A percentile compares a stretch with the other conserved stretches of the same genome.
Conservation (phyloP, 2,888 invertebrate genomes). For the Papilio protenor region DNA sequence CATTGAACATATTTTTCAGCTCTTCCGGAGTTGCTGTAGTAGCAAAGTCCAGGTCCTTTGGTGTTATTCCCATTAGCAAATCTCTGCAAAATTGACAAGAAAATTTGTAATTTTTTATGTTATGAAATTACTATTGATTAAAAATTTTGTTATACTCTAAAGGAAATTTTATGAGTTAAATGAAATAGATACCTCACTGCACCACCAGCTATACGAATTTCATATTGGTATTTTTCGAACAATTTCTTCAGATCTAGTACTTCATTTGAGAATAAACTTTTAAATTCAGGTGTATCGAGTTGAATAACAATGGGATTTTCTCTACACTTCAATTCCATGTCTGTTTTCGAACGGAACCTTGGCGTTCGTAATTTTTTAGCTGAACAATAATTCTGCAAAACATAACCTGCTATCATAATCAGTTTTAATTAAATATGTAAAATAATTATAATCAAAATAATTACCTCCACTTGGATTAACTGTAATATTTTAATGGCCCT, state of each 20-base stretch:
- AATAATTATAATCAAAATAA: slow-evolving; percentile 16
- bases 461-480: slow-evolving; percentile 44
- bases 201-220: slow-evolving; percentile 97
- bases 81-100: slow-evolving; percentile 81
- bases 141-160: neutral
- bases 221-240: slow-evolving; percentile 92
- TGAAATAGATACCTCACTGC: slow-evolving; percentile 89
- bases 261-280: slow-evolving; percentile 92
- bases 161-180: neutral
- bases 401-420: neutral
- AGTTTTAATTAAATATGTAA: neutral
- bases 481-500: slow-evolving; percentile 29
- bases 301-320: slow-evolving; percentile 88
- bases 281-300: slow-evolving; percentile 89
- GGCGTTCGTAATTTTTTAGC: slow-evolving; percentile 40
- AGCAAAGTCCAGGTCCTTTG: slow-evolving; percentile 98
- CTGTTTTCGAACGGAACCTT: slow-evolving; percentile 62
- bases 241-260: slow-evolving; percentile 87
- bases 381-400: slow-evolving; percentile 47
- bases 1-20: slow-evolving; percentile 97
- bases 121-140: neutral
- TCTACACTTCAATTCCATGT: slow-evolving; percentile 70
- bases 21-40: slow-evolving; percentile 97
- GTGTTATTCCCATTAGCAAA: slow-evolving; percentile 89
- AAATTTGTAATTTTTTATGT: neutral